Evolutionary conservation across 2,113 vertebrate genomes (phyloP), one percentile per base, ranked within the genome.

Genomic region (Ptychochromis oligacanthus): DNA sequence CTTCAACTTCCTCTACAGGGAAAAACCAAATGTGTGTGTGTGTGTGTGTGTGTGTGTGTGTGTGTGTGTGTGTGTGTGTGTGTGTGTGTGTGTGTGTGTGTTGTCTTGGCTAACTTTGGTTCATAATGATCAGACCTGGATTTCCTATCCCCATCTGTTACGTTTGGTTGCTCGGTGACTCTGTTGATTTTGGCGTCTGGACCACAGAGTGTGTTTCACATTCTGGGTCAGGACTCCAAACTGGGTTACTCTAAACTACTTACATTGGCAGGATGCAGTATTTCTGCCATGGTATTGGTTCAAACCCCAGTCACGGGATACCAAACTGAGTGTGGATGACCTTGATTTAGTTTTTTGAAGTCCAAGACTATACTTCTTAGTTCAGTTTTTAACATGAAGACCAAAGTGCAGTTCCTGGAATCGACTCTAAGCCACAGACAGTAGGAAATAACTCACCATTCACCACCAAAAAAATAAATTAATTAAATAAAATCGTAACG

Each of bases 201-300:
- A 26, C 34, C 40, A 49, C 15, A 17, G 49, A 38, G 76, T 55
- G 58, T 70, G 2, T 83, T 75, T 83, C 43, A 65, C 61, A 82
- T 55, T 83, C 77, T 86, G 83, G 81, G 65, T 86, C 83, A 80
- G 70, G 49, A 43, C 70, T 83, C 22, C 17, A 64, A 84, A 79
- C 65, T 78, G 40, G 64, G 78, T 81, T 58, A 64, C 22, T 74
- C 57, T 80, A 49, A 84, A 46, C 31, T 62, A 22, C 79, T 83
- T 54, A 40, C 20, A n/a, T 40, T 83, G 82, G 70, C 62, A 61
- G 52, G 52, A 11, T 2, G 22, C 59, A 54, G 9, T 8, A 3
- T 52, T 22, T 31, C 40, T 77, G 67, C 28, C 60, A 38, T 24
- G 24, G 10, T 54, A 4, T 54, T 57, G 70, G 31, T 61, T 60